Evolutionary conservation across 2,888 invertebrate species (phyloP).

Genomic region (Matsumyia berberina): DNA sequence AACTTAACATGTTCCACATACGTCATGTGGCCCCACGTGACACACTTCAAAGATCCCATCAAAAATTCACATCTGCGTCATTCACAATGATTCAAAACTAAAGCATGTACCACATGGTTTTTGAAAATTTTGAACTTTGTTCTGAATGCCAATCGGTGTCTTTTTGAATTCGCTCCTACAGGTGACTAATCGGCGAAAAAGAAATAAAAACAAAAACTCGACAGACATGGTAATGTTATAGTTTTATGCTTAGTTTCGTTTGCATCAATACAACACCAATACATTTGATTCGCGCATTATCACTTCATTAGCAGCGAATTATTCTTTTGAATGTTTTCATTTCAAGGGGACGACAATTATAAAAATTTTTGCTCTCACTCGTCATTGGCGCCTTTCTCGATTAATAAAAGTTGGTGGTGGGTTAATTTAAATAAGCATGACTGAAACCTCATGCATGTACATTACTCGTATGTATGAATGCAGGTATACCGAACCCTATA

Average conservation of each 20-base stretch:
- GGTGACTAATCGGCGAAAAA: conserved; percentile 9
- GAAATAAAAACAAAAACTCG: no score
- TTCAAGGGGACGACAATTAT: conserved; percentile 17
- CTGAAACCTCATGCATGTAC: conserved; percentile 20
- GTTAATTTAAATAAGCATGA: conserved; percentile 16
- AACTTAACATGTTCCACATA: conserved; percentile 42
- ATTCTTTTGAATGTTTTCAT: background rate
- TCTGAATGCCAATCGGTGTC: background rate
- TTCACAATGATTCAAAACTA: conserved; percentile 7
- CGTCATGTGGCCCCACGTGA: conserved; percentile 19
- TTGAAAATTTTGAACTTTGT: conserved; percentile 1
- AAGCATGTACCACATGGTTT: background rate
- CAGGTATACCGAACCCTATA: conserved; percentile 4
- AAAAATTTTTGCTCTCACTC: background rate
- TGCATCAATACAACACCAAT: background rate
- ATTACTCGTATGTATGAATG: background rate
- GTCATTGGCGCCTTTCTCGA: conserved; percentile 22
- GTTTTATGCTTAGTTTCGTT: background rate
- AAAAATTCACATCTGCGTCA: conserved; percentile 1
- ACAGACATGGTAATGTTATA: conserved; percentile 6
- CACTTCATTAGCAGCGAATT: background rate
- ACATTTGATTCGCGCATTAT: conserved; percentile 1
- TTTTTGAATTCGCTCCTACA: background rate
- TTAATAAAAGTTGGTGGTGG: background rate
- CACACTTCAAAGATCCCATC: background rate